Base-by-base conservation (phyloP, 2,113 vertebrate species). In the Lampris incognitus region DNA sequence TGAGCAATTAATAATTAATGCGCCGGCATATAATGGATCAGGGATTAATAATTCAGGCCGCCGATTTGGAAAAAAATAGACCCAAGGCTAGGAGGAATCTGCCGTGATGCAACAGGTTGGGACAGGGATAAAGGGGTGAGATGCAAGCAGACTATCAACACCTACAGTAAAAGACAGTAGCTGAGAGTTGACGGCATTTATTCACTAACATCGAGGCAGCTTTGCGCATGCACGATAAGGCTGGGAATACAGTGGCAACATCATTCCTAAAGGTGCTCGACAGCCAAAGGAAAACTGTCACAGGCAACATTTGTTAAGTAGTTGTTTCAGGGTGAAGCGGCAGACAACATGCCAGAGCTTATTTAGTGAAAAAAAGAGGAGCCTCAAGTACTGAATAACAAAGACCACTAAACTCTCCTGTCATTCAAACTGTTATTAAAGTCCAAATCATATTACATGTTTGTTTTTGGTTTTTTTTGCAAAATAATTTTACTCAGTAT, bases 1-100 rank as follows among this genome's bases (percentile, higher is more conserved):
- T 49, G 81, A 83, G 83, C 66, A 79, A 91, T 95, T 91, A 93
- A 94, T 94, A 89, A 93, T 93, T 93, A 90, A 94, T 61, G 63
- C 77, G 68, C 67, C 24, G 60, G 74, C 84, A 92, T 87, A 91
- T 91, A 92, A 92, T 89, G 84, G 88, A 87, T 85, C 36, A 9
- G 40, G 60, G 76, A 87, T 94, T 77, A 94, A 94, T 93, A 92
- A 94, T 93, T 90, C 69, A 93, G 82, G 60, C 66, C 72, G 73
- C 71, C 75, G 80, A 91, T 92, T 90, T 85, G 64, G 70, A 87
- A 84, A 82, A 83, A 92, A 90, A 91, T 87, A 91, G 89, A 86
- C 84, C 71, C 10, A 55, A 82, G 84, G 87, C 71, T 82, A 78
- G 80, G 84, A 88, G 74, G 71, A 69, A 68, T 64, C 71, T 63